Evolutionary conservation across 2,113 vertebrate species (phyloP).

Genomic region (Sardina pilchardus): DNA sequence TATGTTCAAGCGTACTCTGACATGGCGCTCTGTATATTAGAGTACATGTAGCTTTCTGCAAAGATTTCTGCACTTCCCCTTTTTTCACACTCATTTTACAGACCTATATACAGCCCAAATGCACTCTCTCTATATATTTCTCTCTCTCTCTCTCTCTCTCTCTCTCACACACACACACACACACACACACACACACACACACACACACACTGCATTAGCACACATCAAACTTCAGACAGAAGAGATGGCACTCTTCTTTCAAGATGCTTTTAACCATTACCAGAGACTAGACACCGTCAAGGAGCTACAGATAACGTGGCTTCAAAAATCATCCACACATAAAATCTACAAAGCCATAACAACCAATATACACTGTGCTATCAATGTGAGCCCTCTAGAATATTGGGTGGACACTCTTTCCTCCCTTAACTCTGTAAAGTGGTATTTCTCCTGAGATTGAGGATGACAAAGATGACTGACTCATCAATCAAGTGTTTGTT

Average conservation of each 20-base stretch:
- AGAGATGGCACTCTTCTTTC: not conserved
- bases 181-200: not conserved
- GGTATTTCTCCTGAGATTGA: not conserved
- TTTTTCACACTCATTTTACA: not conserved
- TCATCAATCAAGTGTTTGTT: conserved; percentile 15
- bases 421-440: not conserved
- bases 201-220: not conserved
- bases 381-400: not conserved
- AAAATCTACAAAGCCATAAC: not conserved
- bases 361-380: not conserved
- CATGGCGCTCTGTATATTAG: no score
- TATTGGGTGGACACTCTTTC: not conserved
- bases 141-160: no score
- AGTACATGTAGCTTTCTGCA: not conserved
- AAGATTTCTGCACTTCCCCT: not conserved
- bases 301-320: not conserved
- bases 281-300: not conserved
- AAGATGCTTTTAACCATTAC: not conserved
- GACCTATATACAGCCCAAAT: no score
- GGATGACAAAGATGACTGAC: not conserved
- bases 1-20: not conserved
- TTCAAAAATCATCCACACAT: not conserved
- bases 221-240: not conserved
- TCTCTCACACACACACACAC: not conserved
- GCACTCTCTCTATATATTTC: no score